These are phyloP conservation scores for Sclerodermus sp. DNA, from an alignment of 2,888 invertebrate species.

Conservation along the genomic window DNA sequence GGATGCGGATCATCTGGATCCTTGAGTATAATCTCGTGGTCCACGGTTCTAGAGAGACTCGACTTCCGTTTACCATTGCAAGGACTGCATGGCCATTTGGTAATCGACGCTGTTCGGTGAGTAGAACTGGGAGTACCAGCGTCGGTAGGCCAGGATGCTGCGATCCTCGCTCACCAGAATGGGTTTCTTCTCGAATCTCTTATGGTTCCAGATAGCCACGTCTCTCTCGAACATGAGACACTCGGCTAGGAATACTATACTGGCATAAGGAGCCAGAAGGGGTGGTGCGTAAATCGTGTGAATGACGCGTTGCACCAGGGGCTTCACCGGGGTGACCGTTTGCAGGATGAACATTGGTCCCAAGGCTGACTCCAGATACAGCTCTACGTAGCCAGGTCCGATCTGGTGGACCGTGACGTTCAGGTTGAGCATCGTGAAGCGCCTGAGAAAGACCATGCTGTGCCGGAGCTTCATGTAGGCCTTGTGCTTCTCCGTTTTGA, in stretches of 20 bases:
- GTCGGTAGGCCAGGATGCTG: conserved; percentile 70
- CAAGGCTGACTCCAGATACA: conserved; percentile 64
- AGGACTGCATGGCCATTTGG: conserved; percentile 40
- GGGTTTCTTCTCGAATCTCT: conserved; percentile 72
- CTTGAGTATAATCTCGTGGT: background rate
- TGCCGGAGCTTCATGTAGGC: conserved; percentile 69
- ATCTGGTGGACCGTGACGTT: conserved; percentile 67
- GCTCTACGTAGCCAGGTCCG: conserved; percentile 78
- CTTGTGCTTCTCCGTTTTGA: conserved; percentile 63
- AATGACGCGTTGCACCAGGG: conserved; percentile 73
- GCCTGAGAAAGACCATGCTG: conserved; percentile 64
- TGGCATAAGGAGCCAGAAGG: conserved; percentile 66
- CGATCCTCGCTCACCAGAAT: conserved; percentile 75
- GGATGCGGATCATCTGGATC: background rate
- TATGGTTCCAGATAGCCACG: conserved; percentile 85
- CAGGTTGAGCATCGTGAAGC: conserved; percentile 62
- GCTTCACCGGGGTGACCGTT: conserved; percentile 77
- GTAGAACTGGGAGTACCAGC: conserved; percentile 87
- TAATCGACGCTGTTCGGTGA: conserved; percentile 68
- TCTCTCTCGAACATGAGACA: conserved; percentile 79
- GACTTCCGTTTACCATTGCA: conserved; percentile 52
- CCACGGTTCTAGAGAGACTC: no score
- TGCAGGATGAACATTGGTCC: conserved; percentile 71
- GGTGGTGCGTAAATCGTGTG: conserved; percentile 75
- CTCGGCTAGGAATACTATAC: conserved; percentile 70